A percentile compares a stretch with the other conserved stretches of the same genome.
Evolutionary conservation across 2,113 vertebrate species (phyloP).

Genomic region (Lepus timidus): DNA sequence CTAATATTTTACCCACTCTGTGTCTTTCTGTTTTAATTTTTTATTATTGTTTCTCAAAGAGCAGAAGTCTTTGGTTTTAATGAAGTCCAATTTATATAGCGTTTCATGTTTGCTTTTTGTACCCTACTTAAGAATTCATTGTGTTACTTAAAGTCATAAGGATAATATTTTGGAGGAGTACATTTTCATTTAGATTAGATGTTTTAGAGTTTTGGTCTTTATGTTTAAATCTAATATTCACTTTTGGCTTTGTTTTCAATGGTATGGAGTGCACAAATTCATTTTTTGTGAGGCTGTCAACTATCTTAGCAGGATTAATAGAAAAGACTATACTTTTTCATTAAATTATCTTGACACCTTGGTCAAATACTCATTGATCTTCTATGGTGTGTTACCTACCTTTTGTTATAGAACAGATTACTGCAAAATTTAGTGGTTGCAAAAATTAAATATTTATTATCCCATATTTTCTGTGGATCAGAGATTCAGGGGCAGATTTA

Average conservation of each 20-base stretch:
- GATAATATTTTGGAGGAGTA: neutral
- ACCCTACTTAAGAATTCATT: slow-evolving; percentile 30
- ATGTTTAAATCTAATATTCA: neutral
- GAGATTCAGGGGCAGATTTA: neutral
- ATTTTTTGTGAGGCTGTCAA: neutral
- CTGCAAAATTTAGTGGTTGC: neutral
- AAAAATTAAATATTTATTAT: neutral
- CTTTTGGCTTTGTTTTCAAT: slow-evolving; percentile 44
- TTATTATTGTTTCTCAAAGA: neutral
- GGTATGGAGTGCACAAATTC: neutral
- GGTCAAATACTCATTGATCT: neutral
- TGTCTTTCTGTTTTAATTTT: slow-evolving; percentile 3
- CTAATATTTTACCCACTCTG: neutral
- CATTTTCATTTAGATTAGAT: neutral
- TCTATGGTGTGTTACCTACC: neutral
- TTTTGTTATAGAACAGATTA: neutral
- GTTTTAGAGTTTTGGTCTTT: slow-evolving; percentile 16
- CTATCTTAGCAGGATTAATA: neutral
- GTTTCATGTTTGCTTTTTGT: neutral
- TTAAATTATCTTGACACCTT: neutral
- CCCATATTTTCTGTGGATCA: neutral
- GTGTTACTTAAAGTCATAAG: neutral
- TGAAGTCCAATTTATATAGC: neutral
- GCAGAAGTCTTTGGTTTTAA: neutral
- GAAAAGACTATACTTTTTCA: neutral